These are phyloP conservation scores for Trichacis sp. DNA, from an alignment of 2,888 invertebrate species.

Conservation along the genomic window DNA sequence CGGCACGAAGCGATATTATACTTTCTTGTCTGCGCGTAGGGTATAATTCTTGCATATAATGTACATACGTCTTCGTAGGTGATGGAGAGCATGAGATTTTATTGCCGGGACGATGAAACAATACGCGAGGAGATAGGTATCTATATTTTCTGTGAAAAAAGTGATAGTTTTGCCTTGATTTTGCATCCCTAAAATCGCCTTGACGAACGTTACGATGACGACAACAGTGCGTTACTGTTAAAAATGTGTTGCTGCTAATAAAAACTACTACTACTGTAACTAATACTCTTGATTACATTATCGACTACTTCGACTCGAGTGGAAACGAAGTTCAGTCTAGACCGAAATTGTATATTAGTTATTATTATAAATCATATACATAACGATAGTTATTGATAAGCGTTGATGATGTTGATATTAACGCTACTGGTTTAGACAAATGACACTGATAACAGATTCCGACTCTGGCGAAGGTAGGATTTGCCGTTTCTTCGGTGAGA, in stretches of 20 bases:
- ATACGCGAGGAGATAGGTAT: slow-evolving; percentile 38
- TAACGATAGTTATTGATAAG: slow-evolving; percentile 45
- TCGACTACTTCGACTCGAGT: slow-evolving; percentile 40
- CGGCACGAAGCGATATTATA: slow-evolving; percentile 30
- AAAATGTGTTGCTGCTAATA: slow-evolving; percentile 50
- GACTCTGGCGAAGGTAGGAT: slow-evolving; percentile 38
- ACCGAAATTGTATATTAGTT: slow-evolving; percentile 46
- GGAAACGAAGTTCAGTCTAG: slow-evolving; percentile 47
- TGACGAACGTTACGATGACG: slow-evolving; percentile 47
- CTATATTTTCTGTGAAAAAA: slow-evolving; percentile 46
- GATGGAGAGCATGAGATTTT: slow-evolving; percentile 29
- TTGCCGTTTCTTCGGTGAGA: too few relatives aligned
- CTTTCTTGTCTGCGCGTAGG: slow-evolving; percentile 47
- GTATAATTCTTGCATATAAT: slow-evolving; percentile 45
- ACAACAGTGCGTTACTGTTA: slow-evolving; percentile 40
- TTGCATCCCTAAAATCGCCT: slow-evolving; percentile 55
- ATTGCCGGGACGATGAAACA: slow-evolving; percentile 31
- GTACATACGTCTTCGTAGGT: slow-evolving; percentile 49
- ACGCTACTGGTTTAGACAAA: slow-evolving; percentile 42
- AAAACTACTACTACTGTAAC: background rate
- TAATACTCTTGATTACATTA: slow-evolving; percentile 16
- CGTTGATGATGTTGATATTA: slow-evolving; percentile 48
- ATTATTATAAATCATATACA: slow-evolving; percentile 32
- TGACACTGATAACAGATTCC: slow-evolving; percentile 35
- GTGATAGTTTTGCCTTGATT: slow-evolving; percentile 61